Evolutionary conservation across 2,888 invertebrate species (phyloP).

Genomic region (Ischnura elegans): DNA sequence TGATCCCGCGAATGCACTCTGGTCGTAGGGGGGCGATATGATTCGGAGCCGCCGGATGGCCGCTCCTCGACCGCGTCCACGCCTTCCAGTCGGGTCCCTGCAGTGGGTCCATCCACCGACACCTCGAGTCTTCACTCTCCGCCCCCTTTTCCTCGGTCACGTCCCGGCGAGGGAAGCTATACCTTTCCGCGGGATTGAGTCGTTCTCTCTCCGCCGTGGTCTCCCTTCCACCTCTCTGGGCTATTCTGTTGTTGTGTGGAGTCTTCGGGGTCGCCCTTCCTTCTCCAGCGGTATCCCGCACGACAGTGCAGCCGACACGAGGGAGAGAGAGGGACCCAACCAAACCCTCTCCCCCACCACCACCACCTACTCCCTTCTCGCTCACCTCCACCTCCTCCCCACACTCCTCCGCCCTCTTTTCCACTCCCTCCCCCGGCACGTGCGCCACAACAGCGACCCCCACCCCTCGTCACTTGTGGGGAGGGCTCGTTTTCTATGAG

Average conservation of each 20-base stretch:
- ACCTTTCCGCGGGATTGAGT: conserved; percentile 17
- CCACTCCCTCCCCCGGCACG: conserved; percentile 20
- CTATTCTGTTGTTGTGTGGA: background rate
- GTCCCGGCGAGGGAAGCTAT: background rate
- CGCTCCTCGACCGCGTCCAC: background rate
- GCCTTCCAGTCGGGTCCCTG: background rate
- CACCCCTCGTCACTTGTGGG: background rate
- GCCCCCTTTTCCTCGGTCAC: background rate
- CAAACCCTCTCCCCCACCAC: conserved; percentile 27
- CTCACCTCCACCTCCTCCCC: background rate
- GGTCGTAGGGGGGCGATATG: background rate
- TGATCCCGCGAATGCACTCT: too few species aligned
- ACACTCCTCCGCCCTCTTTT: conserved; percentile 16
- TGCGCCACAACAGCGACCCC: background rate
- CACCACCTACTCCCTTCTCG: conserved; percentile 4
- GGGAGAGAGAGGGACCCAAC: background rate
- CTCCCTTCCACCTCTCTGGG: background rate
- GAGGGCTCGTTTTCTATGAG: conserved; percentile 16
- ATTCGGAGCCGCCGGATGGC: background rate
- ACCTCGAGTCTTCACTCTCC: background rate
- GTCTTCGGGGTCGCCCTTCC: conserved; percentile 28
- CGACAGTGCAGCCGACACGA: conserved; percentile 55
- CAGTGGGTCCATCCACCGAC: background rate
- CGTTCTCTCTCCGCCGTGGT: background rate
- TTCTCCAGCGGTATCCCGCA: conserved; percentile 57